Conservation (phyloP, 2,888 invertebrate genomes). For the Cordilura impudica region DNA sequence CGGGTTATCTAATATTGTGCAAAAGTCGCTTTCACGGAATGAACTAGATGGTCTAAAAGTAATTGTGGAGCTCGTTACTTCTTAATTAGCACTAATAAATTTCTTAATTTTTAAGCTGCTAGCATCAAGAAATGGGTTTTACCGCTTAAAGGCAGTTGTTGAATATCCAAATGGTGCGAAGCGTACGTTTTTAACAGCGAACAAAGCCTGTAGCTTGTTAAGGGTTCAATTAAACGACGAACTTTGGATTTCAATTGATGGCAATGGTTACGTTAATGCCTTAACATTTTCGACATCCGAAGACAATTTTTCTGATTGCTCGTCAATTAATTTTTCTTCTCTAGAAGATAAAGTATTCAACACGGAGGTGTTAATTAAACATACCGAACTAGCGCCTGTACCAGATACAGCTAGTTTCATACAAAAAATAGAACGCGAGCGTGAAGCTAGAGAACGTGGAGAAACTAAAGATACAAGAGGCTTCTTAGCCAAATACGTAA, state of each 20-base stretch:
- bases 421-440: slow-evolving; percentile 94
- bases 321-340: slow-evolving; percentile 66
- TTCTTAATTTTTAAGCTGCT: background rate
- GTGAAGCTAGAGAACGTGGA: slow-evolving; percentile 91
- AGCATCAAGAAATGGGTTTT: slow-evolving; percentile 84
- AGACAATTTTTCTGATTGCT: slow-evolving; percentile 51
- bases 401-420: slow-evolving; percentile 98
- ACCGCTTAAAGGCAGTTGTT: slow-evolving; percentile 85
- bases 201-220: slow-evolving; percentile 88
- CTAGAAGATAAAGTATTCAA: slow-evolving; percentile 81
- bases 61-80: slow-evolving; percentile 51
- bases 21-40: slow-evolving; percentile 80
- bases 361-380: slow-evolving; percentile 87
- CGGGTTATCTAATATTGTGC: slow-evolving; percentile 82
- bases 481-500: slow-evolving; percentile 98
- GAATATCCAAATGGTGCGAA: slow-evolving; percentile 84
- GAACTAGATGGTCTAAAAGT: slow-evolving; percentile 82
- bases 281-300: slow-evolving; percentile 81
- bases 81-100: background rate
- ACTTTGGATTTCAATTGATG: slow-evolving; percentile 88
- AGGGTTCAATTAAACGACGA: slow-evolving; percentile 88
- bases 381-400: slow-evolving; percentile 90
- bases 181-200: slow-evolving; percentile 85
- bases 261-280: slow-evolving; percentile 87
- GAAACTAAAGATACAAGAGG: slow-evolving; percentile 96